A percentile compares a stretch with the other conserved stretches of the same genome.
phyloP scores from a whole-genome alignment of 2,113 vertebrate species.

The Eonycteris spelaea region DNA sequence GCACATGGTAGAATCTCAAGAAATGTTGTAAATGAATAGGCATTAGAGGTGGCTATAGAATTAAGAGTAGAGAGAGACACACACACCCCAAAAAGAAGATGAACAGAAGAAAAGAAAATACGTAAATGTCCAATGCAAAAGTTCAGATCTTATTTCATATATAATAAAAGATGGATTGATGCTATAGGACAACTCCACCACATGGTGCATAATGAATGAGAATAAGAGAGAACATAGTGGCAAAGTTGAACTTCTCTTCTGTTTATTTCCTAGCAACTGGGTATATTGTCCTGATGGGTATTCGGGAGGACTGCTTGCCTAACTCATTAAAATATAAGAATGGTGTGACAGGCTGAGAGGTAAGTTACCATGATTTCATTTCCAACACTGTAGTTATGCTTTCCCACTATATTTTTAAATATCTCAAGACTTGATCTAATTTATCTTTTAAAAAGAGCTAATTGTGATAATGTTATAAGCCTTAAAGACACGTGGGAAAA shows the following conservation, averaged over 20 bases:
- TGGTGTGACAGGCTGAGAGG: neutral
- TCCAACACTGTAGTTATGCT: neutral
- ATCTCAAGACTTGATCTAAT: neutral
- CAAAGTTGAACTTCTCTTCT: neutral
- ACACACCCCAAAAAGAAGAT: neutral
- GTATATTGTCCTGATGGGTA: neutral
- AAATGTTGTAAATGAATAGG: conserved; percentile 1
- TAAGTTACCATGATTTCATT: neutral
- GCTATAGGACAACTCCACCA: neutral
- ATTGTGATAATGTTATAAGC: neutral
- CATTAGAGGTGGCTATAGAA: neutral
- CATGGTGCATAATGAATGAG: neutral
- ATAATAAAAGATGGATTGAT: neutral
- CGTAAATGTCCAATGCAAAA: neutral
- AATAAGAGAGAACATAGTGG: neutral
- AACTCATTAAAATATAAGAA: neutral
- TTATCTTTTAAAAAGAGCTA: neutral
- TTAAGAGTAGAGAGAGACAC: neutral
- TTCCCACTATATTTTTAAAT: neutral
- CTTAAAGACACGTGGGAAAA: neutral
- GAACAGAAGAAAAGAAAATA: neutral
- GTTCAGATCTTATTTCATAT: neutral
- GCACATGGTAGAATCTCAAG: neutral
- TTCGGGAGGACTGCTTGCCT: neutral
- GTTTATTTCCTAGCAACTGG: neutral